Percentiles rank a stretch among this genome's conserved stretches.
phyloP scores from a whole-genome alignment of 1,140 invertebrate species.

The Panagrolaimus sp. region DNA sequence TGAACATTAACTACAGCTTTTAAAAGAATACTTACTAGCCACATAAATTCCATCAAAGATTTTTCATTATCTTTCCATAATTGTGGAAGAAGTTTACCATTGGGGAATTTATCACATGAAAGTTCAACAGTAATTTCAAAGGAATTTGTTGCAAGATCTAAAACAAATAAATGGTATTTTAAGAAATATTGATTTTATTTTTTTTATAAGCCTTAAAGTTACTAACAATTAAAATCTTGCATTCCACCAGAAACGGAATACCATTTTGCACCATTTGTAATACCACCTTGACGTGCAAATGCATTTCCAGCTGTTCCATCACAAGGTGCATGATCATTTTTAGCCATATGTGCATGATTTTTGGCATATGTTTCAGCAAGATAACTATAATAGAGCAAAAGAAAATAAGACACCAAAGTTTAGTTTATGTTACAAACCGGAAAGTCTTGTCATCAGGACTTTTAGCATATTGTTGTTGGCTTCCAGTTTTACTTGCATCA shows the following conservation, averaged over 20 bases:
- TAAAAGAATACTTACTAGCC: slow-evolving; percentile 64
- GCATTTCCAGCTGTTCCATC: slow-evolving; percentile 58
- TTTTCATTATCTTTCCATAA: slow-evolving; percentile 92
- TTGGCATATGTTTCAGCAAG: slow-evolving; percentile 60
- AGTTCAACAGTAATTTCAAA: slow-evolving; percentile 97
- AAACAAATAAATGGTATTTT: too few relatives aligned
- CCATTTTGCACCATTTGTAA: slow-evolving; percentile 63
- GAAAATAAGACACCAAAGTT: too few relatives aligned
- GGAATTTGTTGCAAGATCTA: slow-evolving; percentile 83
- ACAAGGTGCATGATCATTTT: slow-evolving; percentile 58
- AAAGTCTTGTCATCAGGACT: slow-evolving; percentile 79
- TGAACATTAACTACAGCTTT: too few relatives aligned
- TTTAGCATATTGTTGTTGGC: slow-evolving; percentile 67
- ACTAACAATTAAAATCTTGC: slow-evolving; percentile 93
- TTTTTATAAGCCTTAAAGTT: too few relatives aligned
- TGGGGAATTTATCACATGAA: slow-evolving; percentile 91
- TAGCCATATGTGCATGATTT: slow-evolving; percentile 60
- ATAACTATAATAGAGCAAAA: slow-evolving; percentile 51
- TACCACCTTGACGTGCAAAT: slow-evolving; percentile 59
- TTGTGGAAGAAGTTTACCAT: slow-evolving; percentile 72
- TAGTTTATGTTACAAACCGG: too few relatives aligned
- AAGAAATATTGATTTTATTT: too few relatives aligned
- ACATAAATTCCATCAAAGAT: slow-evolving; percentile 73
- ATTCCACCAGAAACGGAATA: slow-evolving; percentile 62
- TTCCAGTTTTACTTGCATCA: slow-evolving; percentile 68